Evolutionary conservation across 2,113 vertebrate genomes (phyloP).

Genomic region (Fulmarus glacialis): DNA sequence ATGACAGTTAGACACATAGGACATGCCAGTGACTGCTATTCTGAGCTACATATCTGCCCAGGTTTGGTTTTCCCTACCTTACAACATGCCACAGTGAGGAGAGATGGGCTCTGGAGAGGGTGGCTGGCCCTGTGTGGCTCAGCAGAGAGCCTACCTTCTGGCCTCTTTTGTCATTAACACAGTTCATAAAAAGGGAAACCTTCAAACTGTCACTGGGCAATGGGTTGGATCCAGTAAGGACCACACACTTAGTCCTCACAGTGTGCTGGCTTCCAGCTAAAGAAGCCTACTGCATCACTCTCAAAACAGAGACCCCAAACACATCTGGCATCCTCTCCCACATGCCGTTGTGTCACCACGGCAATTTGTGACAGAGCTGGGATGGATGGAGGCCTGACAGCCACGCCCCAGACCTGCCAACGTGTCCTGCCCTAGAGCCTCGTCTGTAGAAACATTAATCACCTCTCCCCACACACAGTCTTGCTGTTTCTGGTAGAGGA

Average conservation of each 20-base stretch:
- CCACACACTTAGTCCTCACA: not conserved
- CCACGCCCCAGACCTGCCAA: not conserved
- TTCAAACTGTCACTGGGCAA: not conserved
- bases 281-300: not conserved
- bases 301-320: not conserved
- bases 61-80: not conserved
- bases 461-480: not conserved
- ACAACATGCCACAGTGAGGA: not conserved
- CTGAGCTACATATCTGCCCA: rapidly evolving
- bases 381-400: not conserved
- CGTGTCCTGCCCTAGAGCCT: not conserved
- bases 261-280: not conserved
- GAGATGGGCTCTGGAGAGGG: not conserved
- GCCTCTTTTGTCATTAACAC: not conserved
- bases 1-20: not conserved
- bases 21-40: not conserved
- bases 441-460: not conserved
- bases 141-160: not conserved
- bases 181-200: not conserved
- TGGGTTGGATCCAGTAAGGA: not conserved
- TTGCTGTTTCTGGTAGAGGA: not conserved
- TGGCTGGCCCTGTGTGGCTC: not conserved
- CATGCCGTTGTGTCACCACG: not conserved
- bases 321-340: not conserved
- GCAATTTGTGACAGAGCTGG: not conserved